Evolutionary conservation across 2,797 vertebrate species (phyloP), one percentile per base, ranked within the genome.

Genomic region (Helarctos malayanus): DNA sequence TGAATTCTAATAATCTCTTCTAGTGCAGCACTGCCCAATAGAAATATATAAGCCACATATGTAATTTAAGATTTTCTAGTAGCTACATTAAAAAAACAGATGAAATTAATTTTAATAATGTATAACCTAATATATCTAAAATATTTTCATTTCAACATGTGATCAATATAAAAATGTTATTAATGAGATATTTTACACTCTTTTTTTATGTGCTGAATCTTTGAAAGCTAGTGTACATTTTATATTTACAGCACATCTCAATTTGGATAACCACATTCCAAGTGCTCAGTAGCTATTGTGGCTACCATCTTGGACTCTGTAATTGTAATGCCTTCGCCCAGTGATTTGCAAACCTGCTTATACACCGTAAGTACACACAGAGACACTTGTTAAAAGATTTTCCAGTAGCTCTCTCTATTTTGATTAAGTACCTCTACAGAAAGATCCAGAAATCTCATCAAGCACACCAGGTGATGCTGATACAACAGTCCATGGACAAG

Each of bases 1-100:
- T 79, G 41, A 92, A 32, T 95, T 89, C 93, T 63, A 97, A 52
- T 71, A 85, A 59, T 25, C 80, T 61, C 56, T 57, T 41, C n/a
- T 78, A 45, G n/a, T 63, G 2, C 11, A 81, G 47, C 18, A 29
- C 3, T 75, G 7, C 83, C 38, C 19, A 86, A 23, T n/a, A 91
- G 13, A 91, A 84, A 88, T 83, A 90, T 54, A 25, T 61, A 35
- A 82, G 52, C 68, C 21, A 61, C 23, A 59, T 18, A 76, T 6
- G 21, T 76, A 84, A 91, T 76, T 81, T 89, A 19, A 94, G 84
- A 81, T 86, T 41, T 78, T 69, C 15, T 86, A 61, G 32, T 68
- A 90, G 11, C 61, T 45, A 69, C 38, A 85, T 57, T 83, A 25
- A 54, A 65, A 56, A 86, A 81, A 88, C 11, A 65, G n/a, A 14